These are phyloP conservation scores for Campoletis sonorensis DNA, from an alignment of 1,140 invertebrate genomes.

Conservation along the genomic window DNA sequence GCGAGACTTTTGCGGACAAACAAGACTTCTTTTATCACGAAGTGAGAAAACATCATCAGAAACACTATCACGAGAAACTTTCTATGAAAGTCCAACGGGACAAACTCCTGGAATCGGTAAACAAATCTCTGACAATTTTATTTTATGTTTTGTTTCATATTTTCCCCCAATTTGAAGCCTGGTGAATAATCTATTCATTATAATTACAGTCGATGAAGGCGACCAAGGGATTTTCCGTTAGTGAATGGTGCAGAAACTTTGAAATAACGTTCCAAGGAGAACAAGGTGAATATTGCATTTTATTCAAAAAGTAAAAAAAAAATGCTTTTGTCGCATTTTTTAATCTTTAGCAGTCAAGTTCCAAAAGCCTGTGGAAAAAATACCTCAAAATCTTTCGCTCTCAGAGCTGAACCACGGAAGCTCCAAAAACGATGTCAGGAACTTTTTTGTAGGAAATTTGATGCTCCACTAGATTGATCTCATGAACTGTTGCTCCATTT, in stretches of 20 bases:
- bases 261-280: constrained; percentile 94
- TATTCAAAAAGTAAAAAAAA: too few relatives aligned
- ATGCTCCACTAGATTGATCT: too few relatives aligned
- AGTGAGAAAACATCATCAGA: constrained; percentile 90
- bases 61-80: constrained; percentile 90
- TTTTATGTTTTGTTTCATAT: constrained; percentile 2
- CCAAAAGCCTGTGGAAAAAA: too few relatives aligned
- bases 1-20: constrained; percentile 96
- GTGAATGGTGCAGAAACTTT: constrained; percentile 95
- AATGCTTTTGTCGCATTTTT: too few relatives aligned
- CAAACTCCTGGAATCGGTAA: constrained; percentile 87
- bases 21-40: constrained; percentile 97
- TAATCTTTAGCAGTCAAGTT: too few relatives aligned
- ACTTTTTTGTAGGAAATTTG: too few relatives aligned
- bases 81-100: constrained; percentile 88
- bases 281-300: constrained; percentile 84
- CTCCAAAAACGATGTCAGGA: too few relatives aligned
- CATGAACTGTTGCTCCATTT: too few relatives aligned
- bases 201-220: constrained; percentile 85
- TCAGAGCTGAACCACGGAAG: too few relatives aligned
- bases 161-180: constrained; percentile 7
- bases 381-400: too few relatives aligned
- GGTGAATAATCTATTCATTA: background rate
- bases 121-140: constrained; percentile 40
- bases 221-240: constrained; percentile 87